phyloP scores from a whole-genome alignment of 2,888 invertebrate genomes.

The Piscicola geometra region DNA sequence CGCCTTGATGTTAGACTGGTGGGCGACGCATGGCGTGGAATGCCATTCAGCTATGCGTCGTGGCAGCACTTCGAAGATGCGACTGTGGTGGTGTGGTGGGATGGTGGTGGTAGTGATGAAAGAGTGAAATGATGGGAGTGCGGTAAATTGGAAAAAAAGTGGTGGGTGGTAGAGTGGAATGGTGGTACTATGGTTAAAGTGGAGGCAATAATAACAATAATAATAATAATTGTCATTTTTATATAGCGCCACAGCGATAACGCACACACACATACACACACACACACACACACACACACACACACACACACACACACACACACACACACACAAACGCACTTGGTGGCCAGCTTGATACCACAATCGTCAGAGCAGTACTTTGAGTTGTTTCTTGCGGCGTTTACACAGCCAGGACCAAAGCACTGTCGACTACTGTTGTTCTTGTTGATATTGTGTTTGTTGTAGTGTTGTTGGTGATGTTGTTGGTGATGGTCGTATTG shows the following conservation, averaged over 20 bases:
- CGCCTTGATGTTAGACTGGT: conserved; percentile 68
- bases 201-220: too few relatives aligned
- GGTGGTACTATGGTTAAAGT: too few relatives aligned
- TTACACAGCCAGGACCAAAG: conserved; percentile 80
- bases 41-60: conserved; percentile 90
- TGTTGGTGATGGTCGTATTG: neutral
- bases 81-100: too few relatives aligned
- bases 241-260: too few relatives aligned
- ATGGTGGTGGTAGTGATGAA: conserved; percentile 16
- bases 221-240: neutral
- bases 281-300: too few relatives aligned
- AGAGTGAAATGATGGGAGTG: neutral
- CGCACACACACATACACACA: too few relatives aligned
- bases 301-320: too few relatives aligned
- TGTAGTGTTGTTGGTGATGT: neutral
- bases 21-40: conserved; percentile 76
- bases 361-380: conserved; percentile 92
- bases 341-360: conserved; percentile 80
- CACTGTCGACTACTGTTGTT: conserved; percentile 66
- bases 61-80: conserved; percentile 68
- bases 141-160: too few relatives aligned
- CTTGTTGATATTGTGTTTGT: neutral
- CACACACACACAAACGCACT: too few relatives aligned
- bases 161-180: too few relatives aligned
- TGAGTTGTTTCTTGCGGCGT: conserved; percentile 71